Evolutionary conservation across 2,888 invertebrate genomes (phyloP).

Genomic region (Cybosia mesomella): DNA sequence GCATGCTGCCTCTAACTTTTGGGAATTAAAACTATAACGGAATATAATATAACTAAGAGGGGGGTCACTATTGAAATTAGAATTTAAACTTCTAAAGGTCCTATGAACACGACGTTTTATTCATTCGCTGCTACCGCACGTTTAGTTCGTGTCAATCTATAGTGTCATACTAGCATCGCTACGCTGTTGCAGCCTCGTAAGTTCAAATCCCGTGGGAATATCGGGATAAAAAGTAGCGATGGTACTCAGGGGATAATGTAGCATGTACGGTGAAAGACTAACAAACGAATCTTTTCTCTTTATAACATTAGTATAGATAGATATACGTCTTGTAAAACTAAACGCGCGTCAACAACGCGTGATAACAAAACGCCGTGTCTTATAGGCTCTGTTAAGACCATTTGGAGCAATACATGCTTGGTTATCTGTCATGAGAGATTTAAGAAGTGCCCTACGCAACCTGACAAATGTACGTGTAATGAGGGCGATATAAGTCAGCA

Average conservation of each 20-base stretch:
- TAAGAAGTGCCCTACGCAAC: slow-evolving; percentile 81
- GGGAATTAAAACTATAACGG: slow-evolving; percentile 32
- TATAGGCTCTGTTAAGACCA: slow-evolving; percentile 40
- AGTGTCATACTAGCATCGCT: neutral
- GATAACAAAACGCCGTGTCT: slow-evolving; percentile 2
- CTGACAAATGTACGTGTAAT: slow-evolving; percentile 70
- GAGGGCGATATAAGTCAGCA: slow-evolving; percentile 74
- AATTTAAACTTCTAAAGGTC: neutral
- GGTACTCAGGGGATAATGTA: no score
- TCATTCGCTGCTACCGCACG: slow-evolving; percentile 3
- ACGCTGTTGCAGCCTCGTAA: neutral
- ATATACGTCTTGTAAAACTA: no score
- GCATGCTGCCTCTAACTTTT: slow-evolving; percentile 83
- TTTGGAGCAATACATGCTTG: slow-evolving; percentile 82
- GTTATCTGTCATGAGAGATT: slow-evolving; percentile 86
- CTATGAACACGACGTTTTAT: slow-evolving; percentile 6
- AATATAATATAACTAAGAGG: slow-evolving; percentile 11
- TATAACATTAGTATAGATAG: no score
- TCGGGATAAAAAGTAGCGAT: no score
- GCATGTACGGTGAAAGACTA: no score
- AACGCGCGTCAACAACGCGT: neutral
- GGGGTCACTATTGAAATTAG: slow-evolving; percentile 11
- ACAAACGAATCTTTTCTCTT: no score
- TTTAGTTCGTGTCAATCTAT: neutral
- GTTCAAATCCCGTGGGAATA: no score